Base-by-base conservation (phyloP, 2,797 vertebrate genomes). In the Silurus lanzhouensis region DNA sequence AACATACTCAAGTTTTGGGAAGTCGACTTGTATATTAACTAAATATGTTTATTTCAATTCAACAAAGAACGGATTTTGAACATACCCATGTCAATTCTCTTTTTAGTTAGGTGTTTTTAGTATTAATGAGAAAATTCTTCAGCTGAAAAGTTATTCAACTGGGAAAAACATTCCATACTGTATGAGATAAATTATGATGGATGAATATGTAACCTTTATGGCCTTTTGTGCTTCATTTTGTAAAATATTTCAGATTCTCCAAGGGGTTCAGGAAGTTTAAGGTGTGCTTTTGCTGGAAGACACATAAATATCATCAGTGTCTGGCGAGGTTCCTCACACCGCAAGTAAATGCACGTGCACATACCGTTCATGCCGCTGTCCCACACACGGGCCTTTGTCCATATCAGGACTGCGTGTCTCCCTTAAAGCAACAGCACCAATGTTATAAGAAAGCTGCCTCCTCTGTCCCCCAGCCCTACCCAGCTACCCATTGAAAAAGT, bases 391-490 rank as follows among this genome's bases (percentile, higher is more conserved):
- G 38, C 55, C 61, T 83, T 78, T 78, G 71, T 86, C 75, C 66
- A 64, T 85, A 17, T 70, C 55, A 79, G 82, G 52, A 19, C 48
- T 72, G 61, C 64, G 84, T 27, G 44, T 85, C 61, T 31, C 85
- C 82, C 14, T 88, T 67, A 74, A 90, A 92, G 78, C 82, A 87
- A 89, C 77, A 83, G 87, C 84, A 88, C 88, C 60, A 81, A 67
- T 48, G 70, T 86, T 88, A 63, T 89, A 89, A 86, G 86, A 92
- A 90, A 89, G 85, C 48, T 80, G 27, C 13, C 46, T 52, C 12
- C 46, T 79, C 76, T 79, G 58, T 79, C 76, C 58, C 31, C 46
- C 38, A 79, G 15, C 60, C 60, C 38, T 46, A 64, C 60, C 22
- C 77, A 0, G 1, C 44, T 66, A 48, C 71, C 64, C 76, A 77